phyloP scores from a whole-genome alignment of 2,888 invertebrate species.

The Drosophila yooni region DNA sequence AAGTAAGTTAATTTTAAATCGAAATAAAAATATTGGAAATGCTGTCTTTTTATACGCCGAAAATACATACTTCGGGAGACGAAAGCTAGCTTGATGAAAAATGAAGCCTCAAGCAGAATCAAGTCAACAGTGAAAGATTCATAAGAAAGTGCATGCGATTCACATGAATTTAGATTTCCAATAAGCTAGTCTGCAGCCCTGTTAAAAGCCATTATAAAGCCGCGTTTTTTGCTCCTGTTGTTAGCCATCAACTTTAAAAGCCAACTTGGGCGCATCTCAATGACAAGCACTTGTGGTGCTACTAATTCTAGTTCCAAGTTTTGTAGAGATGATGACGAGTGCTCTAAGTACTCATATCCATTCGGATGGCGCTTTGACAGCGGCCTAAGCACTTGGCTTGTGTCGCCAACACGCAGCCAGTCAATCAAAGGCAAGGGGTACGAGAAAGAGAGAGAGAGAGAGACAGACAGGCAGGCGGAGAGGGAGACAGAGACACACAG shows the following conservation, averaged over 20 bases:
- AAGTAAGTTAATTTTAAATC: background rate
- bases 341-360: conserved; percentile 44
- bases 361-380: conserved; percentile 42
- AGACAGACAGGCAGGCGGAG: background rate
- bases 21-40: background rate
- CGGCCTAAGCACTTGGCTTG: conserved; percentile 65
- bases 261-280: conserved; percentile 28
- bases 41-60: background rate
- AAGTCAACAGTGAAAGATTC: background rate
- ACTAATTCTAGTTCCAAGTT: conserved; percentile 23
- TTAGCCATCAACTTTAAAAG: conserved; percentile 53
- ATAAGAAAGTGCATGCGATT: background rate
- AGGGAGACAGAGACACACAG: background rate
- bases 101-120: background rate
- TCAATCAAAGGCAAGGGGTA: conserved; percentile 38
- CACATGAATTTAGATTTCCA: conserved; percentile 3
- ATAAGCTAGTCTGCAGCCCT: conserved; percentile 7
- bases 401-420: conserved; percentile 61
- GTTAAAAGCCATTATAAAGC: conserved; percentile 31
- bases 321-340: conserved; percentile 24
- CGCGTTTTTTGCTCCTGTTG: background rate
- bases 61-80: too few relatives aligned
- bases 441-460: too few relatives aligned
- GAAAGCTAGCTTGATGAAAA: background rate
- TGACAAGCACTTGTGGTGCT: conserved; percentile 53